These are phyloP conservation scores for Megaceryle maxima DNA, from an alignment of 2,113 vertebrate genomes.

Conservation along the genomic window DNA sequence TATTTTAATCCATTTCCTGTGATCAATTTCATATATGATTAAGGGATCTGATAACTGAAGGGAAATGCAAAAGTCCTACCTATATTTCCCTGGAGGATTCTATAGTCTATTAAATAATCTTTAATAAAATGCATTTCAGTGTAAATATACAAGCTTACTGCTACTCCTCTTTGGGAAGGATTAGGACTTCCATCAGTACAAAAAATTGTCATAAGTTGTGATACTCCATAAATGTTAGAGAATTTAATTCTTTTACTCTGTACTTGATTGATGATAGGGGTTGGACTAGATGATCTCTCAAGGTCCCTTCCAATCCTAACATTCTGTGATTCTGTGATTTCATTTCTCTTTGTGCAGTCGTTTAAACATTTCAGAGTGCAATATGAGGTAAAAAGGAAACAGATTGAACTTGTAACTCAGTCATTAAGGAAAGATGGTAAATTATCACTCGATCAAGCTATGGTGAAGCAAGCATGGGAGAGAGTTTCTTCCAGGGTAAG, in stretches of 20 bases:
- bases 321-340: neutral
- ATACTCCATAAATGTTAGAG: neutral
- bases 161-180: neutral
- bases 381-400: slow-evolving; percentile 92
- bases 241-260: neutral
- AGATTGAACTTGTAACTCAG: slow-evolving; percentile 84
- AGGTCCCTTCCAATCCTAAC: no score
- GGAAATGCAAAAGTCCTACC: neutral
- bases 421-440: slow-evolving; percentile 89
- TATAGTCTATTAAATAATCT: neutral
- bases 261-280: neutral
- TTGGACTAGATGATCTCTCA: no score
- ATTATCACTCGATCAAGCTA: slow-evolving; percentile 92
- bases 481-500: slow-evolving; percentile 88
- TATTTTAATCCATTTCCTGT: neutral
- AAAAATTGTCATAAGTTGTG: neutral
- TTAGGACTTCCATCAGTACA: neutral
- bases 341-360: slow-evolving; percentile 74
- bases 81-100: neutral
- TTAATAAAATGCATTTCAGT: neutral
- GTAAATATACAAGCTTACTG: neutral
- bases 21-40: neutral
- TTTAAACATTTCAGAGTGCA: slow-evolving; percentile 92
- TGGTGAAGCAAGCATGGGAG: slow-evolving; percentile 95
- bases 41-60: neutral